Conservation (phyloP, 2,797 vertebrate species). For the Pempheris klunzingeri region DNA sequence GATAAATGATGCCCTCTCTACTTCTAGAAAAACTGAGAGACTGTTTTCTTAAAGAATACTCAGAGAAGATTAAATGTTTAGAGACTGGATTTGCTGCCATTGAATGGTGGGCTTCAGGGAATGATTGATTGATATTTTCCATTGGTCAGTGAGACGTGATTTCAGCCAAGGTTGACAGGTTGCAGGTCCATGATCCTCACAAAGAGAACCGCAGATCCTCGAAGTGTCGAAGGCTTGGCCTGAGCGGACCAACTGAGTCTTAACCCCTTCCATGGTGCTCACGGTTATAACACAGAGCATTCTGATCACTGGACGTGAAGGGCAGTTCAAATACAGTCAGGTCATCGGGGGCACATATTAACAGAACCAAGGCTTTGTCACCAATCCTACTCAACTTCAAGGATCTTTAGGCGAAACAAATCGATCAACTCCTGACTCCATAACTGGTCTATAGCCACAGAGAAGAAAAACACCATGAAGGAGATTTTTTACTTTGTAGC, state of each 20-base stretch:
- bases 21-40: constrained; percentile 20
- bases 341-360: constrained; percentile 80
- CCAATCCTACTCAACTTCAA: constrained; percentile 80
- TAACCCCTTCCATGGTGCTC: constrained; percentile 74
- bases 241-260: constrained; percentile 72
- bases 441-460: constrained; percentile 54
- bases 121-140: constrained; percentile 75
- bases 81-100: constrained; percentile 61
- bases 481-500: constrained; percentile 14
- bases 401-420: constrained; percentile 82
- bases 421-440: constrained; percentile 79
- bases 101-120: constrained; percentile 59
- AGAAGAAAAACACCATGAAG: constrained; percentile 50
- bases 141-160: constrained; percentile 66
- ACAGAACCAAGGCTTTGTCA: constrained; percentile 82
- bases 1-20: background rate
- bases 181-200: constrained; percentile 70
- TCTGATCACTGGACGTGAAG: constrained; percentile 76
- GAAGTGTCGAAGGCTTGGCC: constrained; percentile 79
- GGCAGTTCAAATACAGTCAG: constrained; percentile 81
- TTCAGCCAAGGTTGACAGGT: constrained; percentile 71
- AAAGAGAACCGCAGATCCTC: constrained; percentile 75
- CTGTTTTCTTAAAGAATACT: constrained; percentile 12
- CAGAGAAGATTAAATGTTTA: constrained; percentile 59
- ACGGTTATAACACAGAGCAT: constrained; percentile 66